These are phyloP conservation scores for Pecten maximus DNA, from an alignment of 2,888 invertebrate species.

Conservation along the genomic window DNA sequence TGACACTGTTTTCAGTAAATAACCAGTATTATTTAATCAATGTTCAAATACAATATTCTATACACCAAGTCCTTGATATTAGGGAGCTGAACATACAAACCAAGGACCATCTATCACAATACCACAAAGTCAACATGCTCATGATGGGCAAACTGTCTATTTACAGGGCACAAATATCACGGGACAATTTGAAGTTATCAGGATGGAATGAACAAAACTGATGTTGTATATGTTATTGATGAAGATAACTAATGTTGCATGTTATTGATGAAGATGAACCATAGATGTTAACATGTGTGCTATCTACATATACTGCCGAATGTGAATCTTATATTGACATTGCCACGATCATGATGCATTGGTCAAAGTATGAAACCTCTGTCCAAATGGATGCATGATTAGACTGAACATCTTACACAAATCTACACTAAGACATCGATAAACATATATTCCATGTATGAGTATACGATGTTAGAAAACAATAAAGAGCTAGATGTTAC, in stretches of 20 bases:
- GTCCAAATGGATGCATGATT: not conserved
- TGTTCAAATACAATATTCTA: not conserved
- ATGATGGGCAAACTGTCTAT: not conserved
- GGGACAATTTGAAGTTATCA: not conserved
- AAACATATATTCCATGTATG: not conserved
- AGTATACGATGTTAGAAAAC: not conserved
- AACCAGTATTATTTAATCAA: not conserved
- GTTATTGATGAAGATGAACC: not conserved
- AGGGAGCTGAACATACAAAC: not conserved
- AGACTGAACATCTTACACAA: not conserved
- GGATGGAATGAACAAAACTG: constrained; percentile 27
- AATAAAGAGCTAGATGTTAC: not conserved
- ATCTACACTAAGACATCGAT: not conserved
- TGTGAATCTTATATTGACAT: not conserved
- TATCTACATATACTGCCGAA: not conserved
- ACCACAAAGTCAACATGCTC: not conserved
- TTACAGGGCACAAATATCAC: not conserved
- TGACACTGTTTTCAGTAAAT: not conserved
- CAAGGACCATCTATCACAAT: not conserved
- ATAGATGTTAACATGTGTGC: not conserved
- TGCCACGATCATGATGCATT: not conserved
- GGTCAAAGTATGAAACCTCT: not conserved
- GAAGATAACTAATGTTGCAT: not conserved
- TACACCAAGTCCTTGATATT: not conserved
- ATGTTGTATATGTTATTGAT: not conserved